Conservation (phyloP, 2,113 vertebrate species). For the Bungarus multicinctus region DNA sequence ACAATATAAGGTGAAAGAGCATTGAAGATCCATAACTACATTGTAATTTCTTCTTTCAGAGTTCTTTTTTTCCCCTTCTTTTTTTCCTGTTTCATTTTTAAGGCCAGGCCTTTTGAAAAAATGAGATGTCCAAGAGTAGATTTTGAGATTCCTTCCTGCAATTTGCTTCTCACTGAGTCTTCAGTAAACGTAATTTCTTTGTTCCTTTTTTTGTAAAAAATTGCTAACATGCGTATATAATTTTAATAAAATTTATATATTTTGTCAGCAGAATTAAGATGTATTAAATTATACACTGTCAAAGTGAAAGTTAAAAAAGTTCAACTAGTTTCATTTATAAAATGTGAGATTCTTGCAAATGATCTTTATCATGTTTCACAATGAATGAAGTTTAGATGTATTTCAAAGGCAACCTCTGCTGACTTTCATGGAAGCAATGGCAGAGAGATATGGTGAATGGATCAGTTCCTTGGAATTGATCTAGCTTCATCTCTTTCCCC, state of each 20-base stretch:
- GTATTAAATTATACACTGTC: not conserved
- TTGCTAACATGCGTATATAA: not conserved
- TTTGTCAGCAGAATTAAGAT: not conserved
- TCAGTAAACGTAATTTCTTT: not conserved
- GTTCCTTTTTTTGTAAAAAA: not conserved
- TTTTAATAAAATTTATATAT: not conserved
- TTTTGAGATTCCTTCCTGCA: not conserved
- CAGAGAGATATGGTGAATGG: not conserved
- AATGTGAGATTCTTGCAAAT: not conserved
- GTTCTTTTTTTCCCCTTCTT: not conserved
- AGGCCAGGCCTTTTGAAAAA: not conserved
- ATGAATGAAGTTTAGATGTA: not conserved
- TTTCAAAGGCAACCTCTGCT: not conserved
- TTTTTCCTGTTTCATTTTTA: not conserved
- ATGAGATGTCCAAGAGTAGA: not conserved
- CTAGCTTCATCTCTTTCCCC: not conserved
- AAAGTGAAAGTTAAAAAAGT: not conserved
- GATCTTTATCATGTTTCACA: not conserved
- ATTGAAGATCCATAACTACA: not conserved
- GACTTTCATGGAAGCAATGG: too few relatives aligned
- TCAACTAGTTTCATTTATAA: not conserved
- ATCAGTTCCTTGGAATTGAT: not conserved
- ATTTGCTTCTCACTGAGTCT: not conserved
- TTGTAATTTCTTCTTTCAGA: not conserved
- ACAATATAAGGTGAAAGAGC: not conserved